Evolutionary conservation across 2,888 invertebrate genomes (phyloP).

Genomic region (Perithous albicinctus): DNA sequence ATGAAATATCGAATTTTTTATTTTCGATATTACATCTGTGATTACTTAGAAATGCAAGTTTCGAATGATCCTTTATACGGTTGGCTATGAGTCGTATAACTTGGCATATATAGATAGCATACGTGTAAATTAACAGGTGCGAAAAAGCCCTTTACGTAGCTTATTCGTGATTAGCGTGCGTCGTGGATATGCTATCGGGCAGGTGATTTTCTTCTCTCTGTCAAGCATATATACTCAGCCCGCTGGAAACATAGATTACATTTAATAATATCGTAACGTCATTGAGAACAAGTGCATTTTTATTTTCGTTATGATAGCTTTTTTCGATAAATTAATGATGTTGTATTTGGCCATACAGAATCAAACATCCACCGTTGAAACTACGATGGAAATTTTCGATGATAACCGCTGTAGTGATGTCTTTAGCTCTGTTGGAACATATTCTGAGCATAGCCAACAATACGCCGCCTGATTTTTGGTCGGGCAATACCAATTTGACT

Average conservation of each 20-base stretch:
- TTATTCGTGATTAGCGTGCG: conserved; percentile 1
- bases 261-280: background rate
- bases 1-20: too few species aligned
- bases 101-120: background rate
- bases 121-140: conserved; percentile 18
- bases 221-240: background rate
- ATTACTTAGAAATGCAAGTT: background rate
- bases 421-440: conserved; percentile 79
- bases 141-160: background rate
- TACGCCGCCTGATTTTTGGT: conserved; percentile 68
- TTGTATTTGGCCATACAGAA: conserved; percentile 66
- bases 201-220: background rate
- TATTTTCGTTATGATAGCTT: too few species aligned
- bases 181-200: background rate
- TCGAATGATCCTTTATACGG: background rate
- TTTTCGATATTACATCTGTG: too few species aligned
- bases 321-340: conserved; percentile 37
- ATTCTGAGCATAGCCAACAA: conserved; percentile 79
- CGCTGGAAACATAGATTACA: background rate
- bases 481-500: conserved; percentile 68
- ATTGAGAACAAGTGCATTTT: background rate
- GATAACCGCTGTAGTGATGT: conserved; percentile 74
- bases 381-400: conserved; percentile 78
- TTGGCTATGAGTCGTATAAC: background rate
- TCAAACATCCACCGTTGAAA: conserved; percentile 72